Conservation (phyloP, 2,113 vertebrate species). For the Platycercus adscitus region DNA sequence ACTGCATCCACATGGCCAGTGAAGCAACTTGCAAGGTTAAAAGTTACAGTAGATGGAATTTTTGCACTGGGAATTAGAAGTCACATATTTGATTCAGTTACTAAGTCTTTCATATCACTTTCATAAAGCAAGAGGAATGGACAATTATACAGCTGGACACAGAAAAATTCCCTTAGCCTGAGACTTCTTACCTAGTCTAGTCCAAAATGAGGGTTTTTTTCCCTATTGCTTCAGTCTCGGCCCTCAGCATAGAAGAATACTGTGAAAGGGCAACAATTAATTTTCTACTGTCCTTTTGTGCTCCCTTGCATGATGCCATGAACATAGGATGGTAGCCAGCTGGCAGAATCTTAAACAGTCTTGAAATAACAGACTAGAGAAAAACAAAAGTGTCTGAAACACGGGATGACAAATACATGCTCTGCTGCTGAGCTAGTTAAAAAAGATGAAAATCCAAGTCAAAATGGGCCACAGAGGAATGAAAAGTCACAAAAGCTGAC, state of each 20-base stretch:
- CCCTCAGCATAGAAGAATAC: not conserved
- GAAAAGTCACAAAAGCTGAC: not conserved
- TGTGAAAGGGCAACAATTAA: not conserved
- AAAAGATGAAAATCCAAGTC: not conserved
- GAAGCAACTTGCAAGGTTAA: not conserved
- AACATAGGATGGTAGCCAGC: not conserved
- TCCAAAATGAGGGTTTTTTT: not conserved
- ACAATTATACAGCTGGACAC: not conserved
- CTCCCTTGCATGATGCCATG: not conserved
- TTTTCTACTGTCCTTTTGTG: not conserved
- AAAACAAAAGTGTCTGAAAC: not conserved
- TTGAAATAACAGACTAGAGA: slow-evolving; percentile 3
- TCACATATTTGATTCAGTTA: not conserved
- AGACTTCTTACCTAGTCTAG: not conserved
- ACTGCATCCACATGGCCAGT: not conserved
- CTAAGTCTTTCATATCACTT: not conserved
- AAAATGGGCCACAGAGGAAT: not conserved
- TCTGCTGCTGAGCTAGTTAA: not conserved
- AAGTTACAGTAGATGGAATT: not conserved
- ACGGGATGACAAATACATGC: not conserved
- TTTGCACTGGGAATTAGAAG: not conserved
- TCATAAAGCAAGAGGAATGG: not conserved
- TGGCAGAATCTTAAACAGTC: not conserved
- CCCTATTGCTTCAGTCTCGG: not conserved
- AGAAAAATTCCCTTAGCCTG: not conserved